Evolutionary conservation across 2,888 invertebrate genomes (phyloP).

Genomic region (Parapristionchus giblindavisi): DNA sequence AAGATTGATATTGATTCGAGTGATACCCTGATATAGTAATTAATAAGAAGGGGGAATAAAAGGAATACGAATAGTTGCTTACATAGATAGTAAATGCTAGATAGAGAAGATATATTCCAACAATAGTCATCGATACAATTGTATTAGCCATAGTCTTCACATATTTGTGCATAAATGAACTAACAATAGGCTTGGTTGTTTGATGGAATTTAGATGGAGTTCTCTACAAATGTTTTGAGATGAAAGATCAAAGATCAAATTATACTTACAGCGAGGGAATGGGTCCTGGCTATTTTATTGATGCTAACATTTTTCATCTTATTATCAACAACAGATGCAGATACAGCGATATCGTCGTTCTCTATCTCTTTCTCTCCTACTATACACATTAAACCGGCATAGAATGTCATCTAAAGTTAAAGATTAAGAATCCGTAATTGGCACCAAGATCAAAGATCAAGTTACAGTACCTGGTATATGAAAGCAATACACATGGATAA

Average conservation of each 20-base stretch:
- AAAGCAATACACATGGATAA: slow-evolving; percentile 64
- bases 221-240: slow-evolving; percentile 47
- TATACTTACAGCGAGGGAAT: slow-evolving; percentile 38
- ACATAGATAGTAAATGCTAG: slow-evolving; percentile 62
- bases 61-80: slow-evolving; percentile 39
- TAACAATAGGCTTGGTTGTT: slow-evolving; percentile 63
- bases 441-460: neutral
- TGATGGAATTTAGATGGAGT: slow-evolving; percentile 68
- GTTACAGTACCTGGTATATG: slow-evolving; percentile 60
- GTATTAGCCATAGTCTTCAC: slow-evolving; percentile 54
- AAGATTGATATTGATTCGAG: slow-evolving; percentile 62
- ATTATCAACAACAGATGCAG: slow-evolving; percentile 39
- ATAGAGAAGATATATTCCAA: slow-evolving; percentile 59
- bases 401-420: slow-evolving; percentile 62
- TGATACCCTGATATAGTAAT: slow-evolving; percentile 56
- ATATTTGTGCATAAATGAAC: slow-evolving; percentile 56
- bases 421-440: neutral
- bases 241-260: neutral
- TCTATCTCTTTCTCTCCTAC: slow-evolving; percentile 62
- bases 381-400: slow-evolving; percentile 60
- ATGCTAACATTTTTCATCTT: slow-evolving; percentile 17
- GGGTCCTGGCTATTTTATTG: slow-evolving; percentile 33
- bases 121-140: slow-evolving; percentile 56
- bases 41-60: neutral
- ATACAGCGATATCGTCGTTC: slow-evolving; percentile 45